phyloP scores from a whole-genome alignment of 1,140 invertebrate species.

The Scylla paramamosain region DNA sequence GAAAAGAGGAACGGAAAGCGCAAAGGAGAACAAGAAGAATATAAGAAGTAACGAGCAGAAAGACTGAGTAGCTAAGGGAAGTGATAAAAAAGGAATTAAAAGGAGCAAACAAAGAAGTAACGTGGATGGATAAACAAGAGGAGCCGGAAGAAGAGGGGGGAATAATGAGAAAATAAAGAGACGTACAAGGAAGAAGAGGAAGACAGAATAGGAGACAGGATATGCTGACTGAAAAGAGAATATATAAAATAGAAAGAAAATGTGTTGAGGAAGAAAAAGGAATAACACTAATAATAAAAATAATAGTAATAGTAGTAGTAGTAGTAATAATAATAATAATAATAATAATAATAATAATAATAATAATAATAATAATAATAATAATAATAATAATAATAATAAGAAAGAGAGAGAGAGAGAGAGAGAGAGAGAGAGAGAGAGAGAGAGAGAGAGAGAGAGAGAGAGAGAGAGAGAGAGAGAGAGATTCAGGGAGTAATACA shows the following conservation, averaged over 20 bases:
- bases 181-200: background rate
- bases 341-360: background rate
- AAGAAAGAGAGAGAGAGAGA: too few relatives aligned
- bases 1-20: background rate
- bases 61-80: background rate
- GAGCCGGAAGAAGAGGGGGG: background rate
- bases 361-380: background rate
- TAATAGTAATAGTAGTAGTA: background rate
- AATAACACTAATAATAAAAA: background rate
- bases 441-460: slow-evolving; percentile 24
- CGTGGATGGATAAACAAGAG: background rate
- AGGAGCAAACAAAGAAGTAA: background rate
- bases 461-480: background rate
- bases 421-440: too few relatives aligned
- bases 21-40: background rate
- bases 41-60: background rate
- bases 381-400: background rate
- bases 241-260: background rate
- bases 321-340: background rate
- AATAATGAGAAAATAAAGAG: slow-evolving; percentile 24
- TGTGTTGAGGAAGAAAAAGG: background rate
- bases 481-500: background rate
- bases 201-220: background rate
- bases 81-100: background rate
- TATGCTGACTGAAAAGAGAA: background rate